Conservation (phyloP, 2,888 invertebrate species). For the Creontiades dilutus region DNA sequence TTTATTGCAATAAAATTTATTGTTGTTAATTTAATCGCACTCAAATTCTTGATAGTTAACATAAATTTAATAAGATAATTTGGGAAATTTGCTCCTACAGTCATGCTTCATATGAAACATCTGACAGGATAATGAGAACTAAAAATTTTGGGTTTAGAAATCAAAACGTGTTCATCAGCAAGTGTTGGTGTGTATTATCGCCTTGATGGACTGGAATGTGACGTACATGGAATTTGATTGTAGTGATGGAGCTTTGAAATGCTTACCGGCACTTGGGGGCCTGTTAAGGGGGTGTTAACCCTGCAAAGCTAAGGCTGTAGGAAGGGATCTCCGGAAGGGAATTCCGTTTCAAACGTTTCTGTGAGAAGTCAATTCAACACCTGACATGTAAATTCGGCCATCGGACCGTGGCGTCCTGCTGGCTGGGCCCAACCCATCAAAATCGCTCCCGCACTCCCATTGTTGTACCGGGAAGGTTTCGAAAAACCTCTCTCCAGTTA, state of each 20-base stretch:
- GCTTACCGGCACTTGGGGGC: not conserved
- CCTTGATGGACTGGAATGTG: too few species aligned
- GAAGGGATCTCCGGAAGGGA: not conserved
- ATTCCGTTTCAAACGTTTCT: constrained; percentile 45
- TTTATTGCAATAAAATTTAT: too few species aligned
- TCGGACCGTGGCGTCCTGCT: constrained; percentile 38
- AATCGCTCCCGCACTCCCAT: constrained; percentile 12
- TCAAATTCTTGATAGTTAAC: too few species aligned
- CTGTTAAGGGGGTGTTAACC: not conserved
- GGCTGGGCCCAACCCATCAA: constrained; percentile 45
- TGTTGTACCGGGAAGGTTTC: constrained; percentile 34
- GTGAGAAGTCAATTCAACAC: constrained; percentile 47
- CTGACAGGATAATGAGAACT: too few species aligned
- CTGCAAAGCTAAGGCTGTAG: not conserved
- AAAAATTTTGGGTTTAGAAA: too few species aligned
- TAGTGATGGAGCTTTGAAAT: not conserved
- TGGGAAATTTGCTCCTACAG: too few species aligned
- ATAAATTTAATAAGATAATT: too few species aligned
- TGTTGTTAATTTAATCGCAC: too few species aligned
- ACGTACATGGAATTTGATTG: too few species aligned
- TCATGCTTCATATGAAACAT: too few species aligned
- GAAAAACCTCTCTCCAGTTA: not conserved
- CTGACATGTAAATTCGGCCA: constrained; percentile 62
- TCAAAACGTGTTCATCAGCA: too few species aligned
- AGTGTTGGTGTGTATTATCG: too few species aligned